phyloP scores from a whole-genome alignment of 2,797 vertebrate genomes.

The Chiroxiphia lanceolata region DNA sequence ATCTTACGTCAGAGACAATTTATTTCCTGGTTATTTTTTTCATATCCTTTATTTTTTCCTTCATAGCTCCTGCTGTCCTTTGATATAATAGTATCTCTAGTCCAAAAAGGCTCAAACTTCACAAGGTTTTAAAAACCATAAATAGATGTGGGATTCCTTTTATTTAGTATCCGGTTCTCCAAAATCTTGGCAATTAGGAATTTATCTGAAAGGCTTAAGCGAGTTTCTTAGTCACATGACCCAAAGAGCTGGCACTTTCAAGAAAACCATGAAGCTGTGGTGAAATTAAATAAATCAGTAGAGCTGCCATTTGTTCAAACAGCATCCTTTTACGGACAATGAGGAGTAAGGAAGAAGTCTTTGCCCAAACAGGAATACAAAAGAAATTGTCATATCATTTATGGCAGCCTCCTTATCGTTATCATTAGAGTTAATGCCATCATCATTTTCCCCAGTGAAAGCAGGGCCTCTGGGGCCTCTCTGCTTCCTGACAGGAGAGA shows the following conservation, averaged over 20 bases:
- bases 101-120: neutral
- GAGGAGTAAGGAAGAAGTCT: slow-evolving; percentile 39
- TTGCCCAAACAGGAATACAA: slow-evolving; percentile 43
- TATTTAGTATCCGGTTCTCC: neutral
- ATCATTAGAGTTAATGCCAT: slow-evolving; percentile 66
- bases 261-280: slow-evolving; percentile 15
- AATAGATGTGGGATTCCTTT: neutral
- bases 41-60: neutral
- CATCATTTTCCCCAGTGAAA: slow-evolving; percentile 74
- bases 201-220: slow-evolving; percentile 5
- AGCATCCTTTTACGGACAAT: slow-evolving; percentile 19
- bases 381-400: slow-evolving; percentile 66
- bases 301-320: slow-evolving; percentile 24
- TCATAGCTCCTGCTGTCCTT: neutral
- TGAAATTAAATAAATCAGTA: slow-evolving; percentile 26
- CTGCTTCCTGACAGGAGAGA: slow-evolving; percentile 69
- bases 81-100: neutral
- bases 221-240: neutral
- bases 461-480: slow-evolving; percentile 71
- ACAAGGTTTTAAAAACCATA: neutral
- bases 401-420: slow-evolving; percentile 63
- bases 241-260: neutral
- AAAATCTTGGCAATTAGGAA: neutral
- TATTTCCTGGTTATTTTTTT: neutral
- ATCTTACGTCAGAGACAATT: neutral